Conservation (phyloP, 2,113 vertebrate genomes). For the Cettia cetti region DNA sequence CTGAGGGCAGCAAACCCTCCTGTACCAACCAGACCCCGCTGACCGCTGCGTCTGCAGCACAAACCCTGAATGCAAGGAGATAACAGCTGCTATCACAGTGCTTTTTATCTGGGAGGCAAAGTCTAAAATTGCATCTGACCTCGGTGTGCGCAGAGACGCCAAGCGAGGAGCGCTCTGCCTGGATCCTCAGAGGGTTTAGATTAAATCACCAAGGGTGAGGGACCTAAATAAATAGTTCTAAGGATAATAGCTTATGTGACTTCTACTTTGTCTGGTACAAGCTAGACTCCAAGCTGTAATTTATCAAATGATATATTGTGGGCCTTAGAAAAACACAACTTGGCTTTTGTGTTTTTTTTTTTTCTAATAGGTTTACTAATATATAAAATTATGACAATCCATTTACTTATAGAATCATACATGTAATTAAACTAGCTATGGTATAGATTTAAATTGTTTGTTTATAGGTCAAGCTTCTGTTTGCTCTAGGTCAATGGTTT, state of each 20-base stretch:
- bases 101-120: slow-evolving; percentile 6
- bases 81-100: neutral
- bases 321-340: neutral
- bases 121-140: slow-evolving; percentile 19
- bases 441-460: neutral
- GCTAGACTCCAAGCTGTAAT: neutral
- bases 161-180: neutral
- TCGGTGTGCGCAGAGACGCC: neutral
- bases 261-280: neutral
- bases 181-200: neutral
- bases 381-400: neutral
- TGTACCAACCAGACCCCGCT: neutral
- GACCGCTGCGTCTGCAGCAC: neutral
- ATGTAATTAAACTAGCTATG: neutral
- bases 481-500: neutral
- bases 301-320: neutral
- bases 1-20: neutral
- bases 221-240: neutral
- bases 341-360: neutral
- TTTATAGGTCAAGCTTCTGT: neutral
- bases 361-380: neutral
- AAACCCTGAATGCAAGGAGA: neutral
- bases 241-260: neutral
- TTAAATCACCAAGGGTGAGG: neutral
- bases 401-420: neutral